Base-by-base conservation (phyloP, 1,140 invertebrate genomes). In the Zophobas atratus region DNA sequence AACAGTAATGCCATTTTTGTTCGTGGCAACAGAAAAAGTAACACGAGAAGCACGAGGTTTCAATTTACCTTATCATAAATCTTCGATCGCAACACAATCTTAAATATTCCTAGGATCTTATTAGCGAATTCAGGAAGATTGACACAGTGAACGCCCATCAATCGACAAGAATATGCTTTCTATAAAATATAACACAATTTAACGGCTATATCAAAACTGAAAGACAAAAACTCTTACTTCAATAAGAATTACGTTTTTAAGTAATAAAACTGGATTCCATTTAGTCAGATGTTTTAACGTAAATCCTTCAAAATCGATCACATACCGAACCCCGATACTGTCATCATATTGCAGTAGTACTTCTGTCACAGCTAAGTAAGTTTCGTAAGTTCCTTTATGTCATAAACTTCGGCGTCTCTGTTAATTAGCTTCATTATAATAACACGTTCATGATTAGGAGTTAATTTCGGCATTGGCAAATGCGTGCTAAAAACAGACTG, bases 151-250 rank as follows among this genome's bases (percentile, higher is more conserved):
- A 76, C 2, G 1, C 57, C 20, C 8, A 43, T 0, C 1, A 55
- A 33, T 34, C 75, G 38, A 33, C 57, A 57, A 1, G 55, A 48
- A 60, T 49, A 76, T 6, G 35, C 35, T 33, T 70, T 49, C 75
- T 76, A 46, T 63, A 70, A 76, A 51, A 56, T 6, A 34, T 2
- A 55, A 74, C 34, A 38, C 6, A 56, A 56, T 6, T 56, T 32
- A 56, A 6, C 55, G 1, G 38, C 5, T 48, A 32, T 48, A 5
- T 35, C 4, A 34, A 48, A n/a, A 6, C 34, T 55, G 39, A 1
- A 32, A 32, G 3, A 41, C 32, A 20, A 36, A 20, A 20, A 20
- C n/a, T 35, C 43, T 32, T 32, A 74, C 51, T 35, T 74, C 56
- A n/a, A 38, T 5, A 38, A 74, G 35, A 1, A 36, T 32, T 33